Base-by-base conservation (phyloP, 2,888 invertebrate genomes). In the Oscheius onirici region DNA sequence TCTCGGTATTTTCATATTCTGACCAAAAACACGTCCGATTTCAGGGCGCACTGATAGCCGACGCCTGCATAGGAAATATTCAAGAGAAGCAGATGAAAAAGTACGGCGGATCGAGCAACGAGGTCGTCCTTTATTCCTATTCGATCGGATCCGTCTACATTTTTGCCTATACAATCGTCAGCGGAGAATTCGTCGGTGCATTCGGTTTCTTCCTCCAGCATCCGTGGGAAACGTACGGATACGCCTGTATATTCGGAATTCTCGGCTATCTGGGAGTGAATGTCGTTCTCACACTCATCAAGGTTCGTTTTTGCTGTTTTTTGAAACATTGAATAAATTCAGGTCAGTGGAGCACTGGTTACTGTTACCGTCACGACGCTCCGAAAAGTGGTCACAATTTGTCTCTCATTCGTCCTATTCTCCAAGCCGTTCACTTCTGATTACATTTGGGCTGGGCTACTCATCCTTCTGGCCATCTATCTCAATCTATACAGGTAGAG, bases 11-110 rank as follows among this genome's bases (percentile, higher is more conserved):
- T n/a, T n/a, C n/a, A n/a, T n/a, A n/a, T n/a, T n/a, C n/a, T n/a
- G n/a, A n/a, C n/a, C n/a, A n/a, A n/a, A n/a, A n/a, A n/a, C n/a
- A n/a, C 8, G 34, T 34, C 8, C 34, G 34, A 6, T 34, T 34
- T 8, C 3, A 34, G 34, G 90, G 93, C 82, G 97, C 97, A 0
- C 89, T 97, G 63, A 89, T 95, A 2, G 96, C 95, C 85, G 97
- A 97, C 89, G 97, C 97, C 0, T 91, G 93, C 11, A 96, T 97
- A 78, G 97, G 97, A 22, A 97, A 97, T 89, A 93, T 96, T 51
- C 97, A 97, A 89, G 97, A 97, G 88, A 95, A 95, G 88, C 92
- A 93, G 0, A 95, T 97, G 93, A 93, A 93, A 84, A 91, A 91
- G 74, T 91, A 92, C 87, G 91, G 92, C 75, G 94, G 94, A 0